Base-by-base conservation (phyloP, 2,888 invertebrate genomes). In the Drosophila borealis region DNA sequence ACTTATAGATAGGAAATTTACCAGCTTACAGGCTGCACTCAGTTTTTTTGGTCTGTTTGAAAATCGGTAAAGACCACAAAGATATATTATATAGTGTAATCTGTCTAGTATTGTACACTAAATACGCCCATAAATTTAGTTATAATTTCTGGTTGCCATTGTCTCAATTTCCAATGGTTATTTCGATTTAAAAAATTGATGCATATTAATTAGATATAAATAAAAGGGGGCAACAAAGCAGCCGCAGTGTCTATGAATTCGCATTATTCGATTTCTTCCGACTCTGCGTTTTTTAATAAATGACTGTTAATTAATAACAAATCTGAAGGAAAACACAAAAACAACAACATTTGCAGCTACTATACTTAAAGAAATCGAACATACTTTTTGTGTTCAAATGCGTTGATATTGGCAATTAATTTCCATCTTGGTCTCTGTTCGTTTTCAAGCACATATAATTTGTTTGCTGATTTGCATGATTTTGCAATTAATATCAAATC, bases 321-420 rank as follows among this genome's bases (percentile, higher is more conserved):
- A 85, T 88, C 82, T 86, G 64, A 45, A 49, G 37, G 50, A 41
- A 61, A 60, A 44, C 11, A 17, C n/a, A 41, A 45, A 19, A 42
- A n/a, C 14, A 13, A 51, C 19, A 57, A 39, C 39, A 54, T 62
- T 65, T 56, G 69, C 65, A 73, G 65, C 70, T 64, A 71, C 51
- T 61, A 49, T 60, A 59, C 41, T 59, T 62, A 78, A 78, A 48
- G 46, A 72, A 65, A 64, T 71, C 61, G 61, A 68, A 88, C 83
- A 80, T 66, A 75, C 53, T 64, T 78, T 77, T 72, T 85, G 79
- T 80, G 72, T 85, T 88, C 70, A 81, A 83, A 86, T 64, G 74
- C 83, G 88, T 75, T 80, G 81, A 85, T 88, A 80, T 74, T 74
- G 76, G 74, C 84, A 80, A 86, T 89, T 88, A 89, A 86, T 89